Base-by-base conservation (phyloP, 2,113 vertebrate genomes). In the Aptenodytes forsteri region DNA sequence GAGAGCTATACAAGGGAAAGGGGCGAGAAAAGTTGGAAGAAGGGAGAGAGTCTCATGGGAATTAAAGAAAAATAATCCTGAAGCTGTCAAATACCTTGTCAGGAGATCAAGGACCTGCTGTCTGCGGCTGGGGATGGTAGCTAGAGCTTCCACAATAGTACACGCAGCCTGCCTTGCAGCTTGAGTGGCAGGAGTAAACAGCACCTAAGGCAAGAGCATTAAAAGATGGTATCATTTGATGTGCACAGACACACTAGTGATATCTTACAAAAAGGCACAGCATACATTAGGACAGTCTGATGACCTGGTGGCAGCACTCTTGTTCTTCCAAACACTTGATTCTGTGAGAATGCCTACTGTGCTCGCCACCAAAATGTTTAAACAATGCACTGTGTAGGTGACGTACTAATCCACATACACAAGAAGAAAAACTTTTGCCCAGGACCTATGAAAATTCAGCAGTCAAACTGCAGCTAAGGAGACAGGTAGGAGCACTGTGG, bases 31-130 rank as follows among this genome's bases (percentile, higher is more conserved):
- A 86, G 44, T 32, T 93, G 59, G 36, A 56, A 83, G 54, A 61
- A 73, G 8, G 18, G 36, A 77, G n/a, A 62, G 54, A 22, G 66
- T 85, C 66, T 59, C 70, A n/a, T 23, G 46, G 56, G 65, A 87
- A 95, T 38, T 5, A 23, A 47, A 80, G 67, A 36, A 55, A 26
- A 88, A 61, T 4, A 38, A 76, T 21, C 7, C 14, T 34, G 49
- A 54, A 78, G 54, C n/a, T 77, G 36, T 22, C 23, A 42, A 21
- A 61, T 98, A 99, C 99, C 99, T 99, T 70, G 99, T 99, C 86
- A 99, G 99, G 75, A 99, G 99, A 92, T 99, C 99, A 2, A 99
- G 98, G 89, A 99, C 99, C 83, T 99, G 99, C 79, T 99, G 99
- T 75, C 99, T 99, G 90, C 99, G 99, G 97, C 99, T 99, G 44